Base-by-base conservation (phyloP, 2,888 invertebrate genomes). In the Drosophila barbarae region DNA sequence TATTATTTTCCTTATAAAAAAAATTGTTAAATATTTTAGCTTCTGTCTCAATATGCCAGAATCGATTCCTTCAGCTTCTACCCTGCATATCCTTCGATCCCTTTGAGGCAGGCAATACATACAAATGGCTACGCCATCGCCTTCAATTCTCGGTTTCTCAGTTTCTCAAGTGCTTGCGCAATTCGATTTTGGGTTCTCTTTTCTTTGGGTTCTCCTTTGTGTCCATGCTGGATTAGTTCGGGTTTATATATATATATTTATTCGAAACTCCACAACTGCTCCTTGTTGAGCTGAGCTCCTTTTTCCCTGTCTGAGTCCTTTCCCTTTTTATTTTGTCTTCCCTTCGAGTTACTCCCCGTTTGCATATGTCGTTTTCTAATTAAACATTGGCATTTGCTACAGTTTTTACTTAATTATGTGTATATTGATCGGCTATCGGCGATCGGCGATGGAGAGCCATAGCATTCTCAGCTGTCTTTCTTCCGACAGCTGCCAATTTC, bases 351-450 rank as follows among this genome's bases (percentile, higher is more conserved):
- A 41, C 60, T 36, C 26, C 15, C 73, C 60, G 72, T 76, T 79
- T 79, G 79, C 79, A 79, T 79, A 79, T 80, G 83, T 76, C 83
- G 76, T 74, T 74, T 70, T 70, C 69, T 76, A 80, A 83, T 83
- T 83, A 83, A 79, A 83, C 77, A 79, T 64, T 46, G 49, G 51
- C 64, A 72, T 79, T 79, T 80, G 79, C 61, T 76, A 79, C 76
- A 82, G 61, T 82, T 76, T 66, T 68, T 58, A 49, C 61, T 59
- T 47, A 69, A 63, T 42, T 56, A 63, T 57, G 64, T 69, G 50
- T 69, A 57, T 69, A 64, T 57, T 65, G 52, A 74, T 78, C 67
- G 34, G 38, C 36, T 44, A 23, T 64, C 63, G 74, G 65, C 64
- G 63, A 52, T 50, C 51, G 9, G 35, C 51, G 54, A n/a, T 21